A percentile compares a stretch with the other conserved stretches of the same genome.
phyloP scores from a whole-genome alignment of 2,113 vertebrate species.

The Ramphastos sulfuratus region DNA sequence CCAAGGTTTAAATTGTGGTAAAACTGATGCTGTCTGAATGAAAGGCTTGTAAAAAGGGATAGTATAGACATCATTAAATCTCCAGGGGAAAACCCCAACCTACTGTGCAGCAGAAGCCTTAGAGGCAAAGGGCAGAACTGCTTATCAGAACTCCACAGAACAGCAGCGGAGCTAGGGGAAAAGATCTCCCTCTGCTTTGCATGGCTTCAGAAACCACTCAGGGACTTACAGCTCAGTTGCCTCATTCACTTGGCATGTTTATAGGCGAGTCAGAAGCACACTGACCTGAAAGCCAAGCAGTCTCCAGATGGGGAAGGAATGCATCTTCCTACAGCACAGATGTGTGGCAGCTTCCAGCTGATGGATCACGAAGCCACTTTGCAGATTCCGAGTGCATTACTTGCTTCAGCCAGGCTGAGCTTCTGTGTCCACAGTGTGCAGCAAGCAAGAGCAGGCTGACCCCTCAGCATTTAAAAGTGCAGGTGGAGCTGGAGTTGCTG shows the following conservation, averaged over 20 bases:
- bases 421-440: not conserved
- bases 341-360: not conserved
- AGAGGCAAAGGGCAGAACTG: no score
- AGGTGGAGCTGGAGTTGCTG: not conserved
- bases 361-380: not conserved
- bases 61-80: no score
- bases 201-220: not conserved
- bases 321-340: accelerated
- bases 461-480: not conserved
- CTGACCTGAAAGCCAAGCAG: not conserved
- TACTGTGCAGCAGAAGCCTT: no score
- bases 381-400: no score
- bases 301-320: not conserved
- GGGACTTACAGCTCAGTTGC: not conserved
- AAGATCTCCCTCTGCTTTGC: no score
- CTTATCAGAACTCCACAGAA: no score
- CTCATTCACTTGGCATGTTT: not conserved
- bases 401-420: not conserved
- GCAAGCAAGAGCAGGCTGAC: not conserved
- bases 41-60: no score
- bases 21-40: no score
- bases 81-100: no score
- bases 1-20: no score
- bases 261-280: not conserved
- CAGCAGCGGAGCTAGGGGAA: no score